Conservation (phyloP, 2,888 invertebrate species). For the Fragum sueziense region DNA sequence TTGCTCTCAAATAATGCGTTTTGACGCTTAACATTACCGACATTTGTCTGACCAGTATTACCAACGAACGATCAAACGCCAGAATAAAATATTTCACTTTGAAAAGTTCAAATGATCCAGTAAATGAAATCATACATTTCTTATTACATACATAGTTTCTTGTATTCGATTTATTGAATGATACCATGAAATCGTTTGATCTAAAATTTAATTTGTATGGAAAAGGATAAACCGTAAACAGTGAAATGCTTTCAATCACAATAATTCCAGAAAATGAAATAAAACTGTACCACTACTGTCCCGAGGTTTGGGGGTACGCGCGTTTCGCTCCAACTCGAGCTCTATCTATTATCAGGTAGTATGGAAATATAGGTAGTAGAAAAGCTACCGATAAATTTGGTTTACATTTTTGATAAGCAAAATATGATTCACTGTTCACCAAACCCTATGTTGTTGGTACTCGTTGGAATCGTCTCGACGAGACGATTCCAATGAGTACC, state of each 20-base stretch:
- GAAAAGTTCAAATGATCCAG: too few relatives aligned
- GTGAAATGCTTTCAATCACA: slow-evolving; percentile 7
- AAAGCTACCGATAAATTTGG: too few relatives aligned
- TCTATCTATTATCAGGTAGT: slow-evolving; percentile 18
- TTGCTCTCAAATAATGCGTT: slow-evolving; percentile 8
- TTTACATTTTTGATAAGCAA: too few relatives aligned
- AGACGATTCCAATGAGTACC: too few relatives aligned
- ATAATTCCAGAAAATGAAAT: neutral
- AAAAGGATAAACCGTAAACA: slow-evolving; percentile 5
- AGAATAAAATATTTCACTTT: too few relatives aligned
- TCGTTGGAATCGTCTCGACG: too few relatives aligned
- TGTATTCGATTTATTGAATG: neutral
- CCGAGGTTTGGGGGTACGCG: neutral
- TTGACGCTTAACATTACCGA: too few relatives aligned
- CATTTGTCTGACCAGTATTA: too few relatives aligned
- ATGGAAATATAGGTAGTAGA: slow-evolving; percentile 17
- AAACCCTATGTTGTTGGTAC: too few relatives aligned
- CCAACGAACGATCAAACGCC: too few relatives aligned
- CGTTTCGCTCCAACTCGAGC: neutral
- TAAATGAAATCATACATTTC: too few relatives aligned
- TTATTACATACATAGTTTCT: neutral
- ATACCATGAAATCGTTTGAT: neutral
- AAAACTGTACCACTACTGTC: neutral
- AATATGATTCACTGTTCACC: too few relatives aligned
- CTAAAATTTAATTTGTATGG: neutral